phyloP scores from a whole-genome alignment of 2,797 vertebrate genomes.

The Bradypodion ventrale region DNA sequence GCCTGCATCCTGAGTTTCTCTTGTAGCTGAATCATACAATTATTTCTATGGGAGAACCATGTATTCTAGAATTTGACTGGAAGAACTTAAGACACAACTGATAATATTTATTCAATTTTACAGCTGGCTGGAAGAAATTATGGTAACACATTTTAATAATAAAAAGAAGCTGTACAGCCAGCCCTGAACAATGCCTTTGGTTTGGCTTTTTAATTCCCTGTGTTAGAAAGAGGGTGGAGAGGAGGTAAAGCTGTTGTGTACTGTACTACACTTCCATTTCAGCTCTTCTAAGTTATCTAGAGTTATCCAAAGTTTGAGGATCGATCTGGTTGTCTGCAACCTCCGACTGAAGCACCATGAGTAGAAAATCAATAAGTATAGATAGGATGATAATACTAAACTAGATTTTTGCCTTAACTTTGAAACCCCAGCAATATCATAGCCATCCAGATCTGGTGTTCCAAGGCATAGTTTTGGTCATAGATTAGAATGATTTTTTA shows the following conservation, averaged over 20 bases:
- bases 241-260: background rate
- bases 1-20: conserved; percentile 15
- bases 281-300: background rate
- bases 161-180: background rate
- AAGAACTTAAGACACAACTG: background rate
- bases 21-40: background rate
- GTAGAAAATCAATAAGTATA: background rate
- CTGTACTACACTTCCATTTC: no score
- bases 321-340: background rate
- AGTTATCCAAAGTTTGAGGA: background rate
- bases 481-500: background rate
- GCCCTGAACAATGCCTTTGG: background rate
- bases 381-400: background rate
- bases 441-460: background rate
- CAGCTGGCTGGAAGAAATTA: background rate
- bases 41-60: background rate
- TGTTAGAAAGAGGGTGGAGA: background rate
- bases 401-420: background rate
- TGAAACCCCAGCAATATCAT: background rate
- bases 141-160: background rate
- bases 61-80: background rate
- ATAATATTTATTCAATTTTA: conserved; percentile 2
- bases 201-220: background rate
- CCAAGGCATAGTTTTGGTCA: fast-evolving
- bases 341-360: no score